Evolutionary conservation across 2,888 invertebrate species (phyloP), one percentile per base, ranked within the genome.

Genomic region (Hypomecis atomaria): DNA sequence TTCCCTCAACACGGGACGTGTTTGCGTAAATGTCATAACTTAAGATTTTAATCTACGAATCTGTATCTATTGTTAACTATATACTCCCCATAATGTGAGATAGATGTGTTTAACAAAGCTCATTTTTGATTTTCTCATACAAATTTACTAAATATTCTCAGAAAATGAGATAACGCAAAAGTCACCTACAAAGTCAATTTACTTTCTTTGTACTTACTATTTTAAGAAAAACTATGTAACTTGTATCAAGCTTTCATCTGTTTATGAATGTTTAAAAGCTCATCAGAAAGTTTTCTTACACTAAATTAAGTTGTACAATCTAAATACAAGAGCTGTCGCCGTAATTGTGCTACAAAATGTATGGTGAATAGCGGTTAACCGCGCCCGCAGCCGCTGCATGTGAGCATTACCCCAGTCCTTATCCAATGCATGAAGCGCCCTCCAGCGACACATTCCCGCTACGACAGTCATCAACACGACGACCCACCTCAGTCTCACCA

Each of bases 381-480:
- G 69, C 72, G 72, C 67, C 65, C 67, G 58, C 75, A 69, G 71
- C 74, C 68, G 72, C 72, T 73, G 68, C 75, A 59, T 66, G 66
- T 71, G 73, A 78, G 77, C 80, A 78, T 82, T 80, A 81, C 77
- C 74, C 72, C 73, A 69, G 69, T 77, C 74, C 65, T 66, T 72
- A 63, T 66, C 81, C 75, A 81, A 81, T 82, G 77, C 76, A 70
- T 78, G 77, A 61, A 84, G 83, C 76, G 77, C 83, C 78, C 82
- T 81, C 70, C 67, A 65, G 74, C 71, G 75, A 71, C 75, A 72
- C 52, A 54, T 75, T 72, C 74, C 71, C 77, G 73, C 78, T 75
- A 78, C 78, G 77, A 75, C 79, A 84, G 78, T 81, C 83, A 82
- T 84, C 84, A 84, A 82, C 80, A 76, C 70, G 72, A 70, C 70